Evolutionary conservation across 2,888 invertebrate species (phyloP).

Genomic region (Epistrophe grossulariae): DNA sequence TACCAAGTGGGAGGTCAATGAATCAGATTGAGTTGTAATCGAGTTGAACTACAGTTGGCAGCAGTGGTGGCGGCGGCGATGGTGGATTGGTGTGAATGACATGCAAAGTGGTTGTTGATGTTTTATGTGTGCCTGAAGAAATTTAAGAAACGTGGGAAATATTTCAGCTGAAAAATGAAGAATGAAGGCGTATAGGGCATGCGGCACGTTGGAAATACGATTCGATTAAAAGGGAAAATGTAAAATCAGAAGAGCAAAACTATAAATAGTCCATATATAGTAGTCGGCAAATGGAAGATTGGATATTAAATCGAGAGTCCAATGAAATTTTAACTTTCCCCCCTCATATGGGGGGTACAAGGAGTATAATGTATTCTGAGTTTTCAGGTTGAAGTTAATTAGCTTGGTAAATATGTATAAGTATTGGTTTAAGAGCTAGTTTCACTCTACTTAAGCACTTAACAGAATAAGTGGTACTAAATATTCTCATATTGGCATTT

Average conservation of each 20-base stretch:
- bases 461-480: too few species aligned
- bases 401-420: too few species aligned
- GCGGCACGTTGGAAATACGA: background rate
- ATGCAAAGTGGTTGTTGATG: slow-evolving; percentile 45
- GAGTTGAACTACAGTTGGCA: slow-evolving; percentile 29
- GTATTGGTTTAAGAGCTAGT: too few species aligned
- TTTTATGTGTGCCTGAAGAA: slow-evolving; percentile 4
- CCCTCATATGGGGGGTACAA: too few species aligned
- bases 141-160: slow-evolving; percentile 45
- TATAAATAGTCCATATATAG: background rate
- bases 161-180: slow-evolving; percentile 3
- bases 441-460: too few species aligned
- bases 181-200: background rate
- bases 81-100: slow-evolving; percentile 34
- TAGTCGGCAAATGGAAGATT: too few species aligned
- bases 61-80: background rate
- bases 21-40: slow-evolving; percentile 51
- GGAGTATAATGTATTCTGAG: too few species aligned
- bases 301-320: too few species aligned
- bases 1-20: slow-evolving; percentile 51
- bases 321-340: too few species aligned
- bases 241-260: background rate
- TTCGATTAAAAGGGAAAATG: background rate
- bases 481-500: too few species aligned
- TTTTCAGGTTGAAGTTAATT: too few species aligned